These are phyloP conservation scores for Trichopoda pennipes DNA, from an alignment of 2,888 invertebrate genomes.

Conservation along the genomic window DNA sequence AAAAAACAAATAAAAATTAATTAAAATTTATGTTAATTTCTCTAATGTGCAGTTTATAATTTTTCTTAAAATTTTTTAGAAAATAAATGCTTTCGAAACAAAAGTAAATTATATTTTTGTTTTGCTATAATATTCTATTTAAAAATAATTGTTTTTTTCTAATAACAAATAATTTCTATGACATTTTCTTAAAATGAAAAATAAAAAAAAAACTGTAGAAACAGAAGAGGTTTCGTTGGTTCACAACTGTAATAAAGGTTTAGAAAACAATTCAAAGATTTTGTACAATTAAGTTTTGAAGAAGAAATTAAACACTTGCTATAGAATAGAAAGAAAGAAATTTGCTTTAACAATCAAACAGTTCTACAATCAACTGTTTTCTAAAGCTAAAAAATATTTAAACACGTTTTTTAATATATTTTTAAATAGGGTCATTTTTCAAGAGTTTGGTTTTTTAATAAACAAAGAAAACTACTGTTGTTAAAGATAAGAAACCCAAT, in stretches of 20 bases:
- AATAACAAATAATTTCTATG: conserved; percentile 67
- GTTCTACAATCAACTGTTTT: conserved; percentile 43
- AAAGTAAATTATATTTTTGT: conserved; percentile 57
- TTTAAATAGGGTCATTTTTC: conserved; percentile 4
- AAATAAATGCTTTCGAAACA: conserved; percentile 54
- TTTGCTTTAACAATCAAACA: conserved; percentile 59
- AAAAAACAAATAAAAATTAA: conserved; percentile 40
- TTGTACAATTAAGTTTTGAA: conserved; percentile 64
- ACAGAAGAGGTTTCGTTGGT: not conserved
- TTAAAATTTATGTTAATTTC: conserved; percentile 66
- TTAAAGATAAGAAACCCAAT: too few relatives aligned
- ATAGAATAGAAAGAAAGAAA: conserved; percentile 40
- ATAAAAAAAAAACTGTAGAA: not conserved
- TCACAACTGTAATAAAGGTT: conserved; percentile 21
- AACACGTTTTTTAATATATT: conserved; percentile 4
- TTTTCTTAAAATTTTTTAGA: conserved; percentile 53
- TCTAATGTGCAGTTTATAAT: conserved; percentile 65
- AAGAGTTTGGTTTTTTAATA: not conserved
- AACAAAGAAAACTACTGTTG: too few relatives aligned
- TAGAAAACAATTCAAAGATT: conserved; percentile 63
- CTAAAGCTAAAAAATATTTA: conserved; percentile 46
- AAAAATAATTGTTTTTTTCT: conserved; percentile 58
- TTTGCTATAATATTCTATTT: conserved; percentile 23
- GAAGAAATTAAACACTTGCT: conserved; percentile 68
- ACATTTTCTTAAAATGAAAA: conserved; percentile 32